A percentile compares a stretch with the other conserved stretches of the same genome.
These are phyloP conservation scores for Psylliodes chrysocephalus DNA, from an alignment of 2,888 invertebrate genomes.

Conservation along the genomic window DNA sequence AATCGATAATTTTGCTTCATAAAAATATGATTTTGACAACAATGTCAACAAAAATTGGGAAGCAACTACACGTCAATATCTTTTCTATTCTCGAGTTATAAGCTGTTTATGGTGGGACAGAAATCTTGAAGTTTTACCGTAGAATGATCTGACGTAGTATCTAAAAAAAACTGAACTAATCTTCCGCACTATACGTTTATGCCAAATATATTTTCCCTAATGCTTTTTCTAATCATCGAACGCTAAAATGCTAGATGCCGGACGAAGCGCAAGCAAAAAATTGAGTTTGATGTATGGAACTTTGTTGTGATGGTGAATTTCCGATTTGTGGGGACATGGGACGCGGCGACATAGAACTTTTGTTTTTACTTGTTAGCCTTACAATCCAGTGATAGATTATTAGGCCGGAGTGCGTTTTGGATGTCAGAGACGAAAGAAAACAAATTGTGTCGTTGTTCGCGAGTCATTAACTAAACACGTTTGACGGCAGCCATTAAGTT, in stretches of 20 bases:
- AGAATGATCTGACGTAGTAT: no score
- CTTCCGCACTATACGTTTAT: no score
- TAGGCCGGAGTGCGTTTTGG: neutral
- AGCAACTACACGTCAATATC: no score
- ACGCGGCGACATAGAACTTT: constrained; percentile 4
- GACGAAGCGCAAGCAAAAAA: constrained; percentile 10
- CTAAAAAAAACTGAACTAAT: no score
- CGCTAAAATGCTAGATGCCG: constrained; percentile 2
- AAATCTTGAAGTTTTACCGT: no score
- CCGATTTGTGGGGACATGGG: constrained; percentile 8
- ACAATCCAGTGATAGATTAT: constrained; percentile 7
- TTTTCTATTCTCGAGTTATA: no score
- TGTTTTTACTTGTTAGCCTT: neutral
- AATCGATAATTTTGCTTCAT: no score
- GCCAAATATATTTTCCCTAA: constrained; percentile 23
- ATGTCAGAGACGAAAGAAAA: neutral
- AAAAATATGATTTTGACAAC: no score
- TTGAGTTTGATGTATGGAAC: constrained; percentile 19
- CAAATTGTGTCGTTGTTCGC: neutral
- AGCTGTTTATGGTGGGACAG: no score
- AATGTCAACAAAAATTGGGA: no score
- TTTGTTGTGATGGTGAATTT: constrained; percentile 16
- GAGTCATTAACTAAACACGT: neutral
- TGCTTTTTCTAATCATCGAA: constrained; percentile 45
- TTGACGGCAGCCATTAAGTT: no score